phyloP scores from a whole-genome alignment of 2,888 invertebrate species.

The Trimorus sp. region DNA sequence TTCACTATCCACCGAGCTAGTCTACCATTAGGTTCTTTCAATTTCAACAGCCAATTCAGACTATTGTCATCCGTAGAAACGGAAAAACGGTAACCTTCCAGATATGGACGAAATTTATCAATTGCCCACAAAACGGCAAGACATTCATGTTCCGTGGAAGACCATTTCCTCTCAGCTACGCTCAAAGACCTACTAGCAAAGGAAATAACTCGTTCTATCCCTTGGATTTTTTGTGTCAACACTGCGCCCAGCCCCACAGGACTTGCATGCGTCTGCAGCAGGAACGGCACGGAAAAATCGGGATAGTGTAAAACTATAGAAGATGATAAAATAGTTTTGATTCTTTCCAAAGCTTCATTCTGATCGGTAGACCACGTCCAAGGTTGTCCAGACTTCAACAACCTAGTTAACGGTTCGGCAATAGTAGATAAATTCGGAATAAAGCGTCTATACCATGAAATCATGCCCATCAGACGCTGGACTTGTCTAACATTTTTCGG shows the following conservation, averaged over 20 bases:
- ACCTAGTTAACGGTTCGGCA: neutral
- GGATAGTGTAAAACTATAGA: slow-evolving; percentile 1
- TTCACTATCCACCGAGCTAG: slow-evolving; percentile 35
- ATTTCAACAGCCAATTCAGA: neutral
- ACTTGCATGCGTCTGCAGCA: slow-evolving; percentile 9
- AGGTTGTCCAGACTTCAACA: neutral
- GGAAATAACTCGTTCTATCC: neutral
- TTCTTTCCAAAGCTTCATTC: neutral
- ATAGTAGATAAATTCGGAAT: neutral
- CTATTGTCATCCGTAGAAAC: slow-evolving; percentile 7
- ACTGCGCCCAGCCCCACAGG: slow-evolving; percentile 10
- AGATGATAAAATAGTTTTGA: neutral
- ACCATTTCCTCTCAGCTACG: neutral
- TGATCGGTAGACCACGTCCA: slow-evolving; percentile 9
- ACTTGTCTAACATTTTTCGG: slow-evolving; percentile 1
- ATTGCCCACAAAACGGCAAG: slow-evolving; percentile 12
- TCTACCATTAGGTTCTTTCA: neutral
- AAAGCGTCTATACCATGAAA: slow-evolving; percentile 10
- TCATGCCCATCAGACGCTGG: slow-evolving; percentile 6
- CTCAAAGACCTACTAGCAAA: slow-evolving; percentile 7
- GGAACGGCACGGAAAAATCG: slow-evolving; percentile 8
- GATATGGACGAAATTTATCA: slow-evolving; percentile 4
- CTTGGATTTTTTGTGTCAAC: neutral
- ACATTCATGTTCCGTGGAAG: slow-evolving; percentile 9
- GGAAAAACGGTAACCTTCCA: neutral